Percentiles rank a stretch among this genome's conserved stretches.
phyloP scores from a whole-genome alignment of 2,113 vertebrate species.

The Semicossyphus pulcher region DNA sequence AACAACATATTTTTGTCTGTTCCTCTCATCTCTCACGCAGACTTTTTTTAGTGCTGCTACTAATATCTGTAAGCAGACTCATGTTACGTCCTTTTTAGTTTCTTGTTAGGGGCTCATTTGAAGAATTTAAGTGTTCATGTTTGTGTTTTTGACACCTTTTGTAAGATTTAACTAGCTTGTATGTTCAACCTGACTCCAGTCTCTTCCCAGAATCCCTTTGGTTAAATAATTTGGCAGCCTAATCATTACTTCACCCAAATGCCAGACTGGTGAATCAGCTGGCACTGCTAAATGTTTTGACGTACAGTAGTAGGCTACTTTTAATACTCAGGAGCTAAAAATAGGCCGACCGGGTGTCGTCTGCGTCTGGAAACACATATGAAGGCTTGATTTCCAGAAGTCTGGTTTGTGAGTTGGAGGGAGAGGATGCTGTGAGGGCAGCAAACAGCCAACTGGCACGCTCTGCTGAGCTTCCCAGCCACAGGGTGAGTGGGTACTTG shows the following conservation, averaged over 20 bases:
- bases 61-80: neutral
- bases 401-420: conserved; percentile 52
- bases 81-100: conserved; percentile 1
- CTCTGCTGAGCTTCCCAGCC: conserved; percentile 62
- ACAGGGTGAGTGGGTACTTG: conserved; percentile 64
- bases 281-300: conserved; percentile 27
- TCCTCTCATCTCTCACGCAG: neutral
- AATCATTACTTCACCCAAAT: conserved; percentile 37
- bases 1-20: conserved; percentile 1
- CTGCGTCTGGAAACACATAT: conserved; percentile 39
- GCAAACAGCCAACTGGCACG: conserved; percentile 62
- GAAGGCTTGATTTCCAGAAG: conserved; percentile 36
- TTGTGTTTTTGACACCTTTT: neutral
- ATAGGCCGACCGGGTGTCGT: conserved; percentile 37
- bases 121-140: neutral
- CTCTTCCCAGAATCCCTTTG: conserved; percentile 8
- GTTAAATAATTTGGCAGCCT: conserved; percentile 35
- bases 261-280: conserved; percentile 47
- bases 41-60: conserved; percentile 1
- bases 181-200: neutral
- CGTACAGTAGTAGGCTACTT: conserved; percentile 19
- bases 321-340: conserved; percentile 44
- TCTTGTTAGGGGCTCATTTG: neutral
- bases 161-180: neutral
- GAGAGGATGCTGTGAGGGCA: conserved; percentile 39